These are phyloP conservation scores for Ganaspis sp. DNA, from an alignment of 1,140 invertebrate genomes.

Conservation along the genomic window DNA sequence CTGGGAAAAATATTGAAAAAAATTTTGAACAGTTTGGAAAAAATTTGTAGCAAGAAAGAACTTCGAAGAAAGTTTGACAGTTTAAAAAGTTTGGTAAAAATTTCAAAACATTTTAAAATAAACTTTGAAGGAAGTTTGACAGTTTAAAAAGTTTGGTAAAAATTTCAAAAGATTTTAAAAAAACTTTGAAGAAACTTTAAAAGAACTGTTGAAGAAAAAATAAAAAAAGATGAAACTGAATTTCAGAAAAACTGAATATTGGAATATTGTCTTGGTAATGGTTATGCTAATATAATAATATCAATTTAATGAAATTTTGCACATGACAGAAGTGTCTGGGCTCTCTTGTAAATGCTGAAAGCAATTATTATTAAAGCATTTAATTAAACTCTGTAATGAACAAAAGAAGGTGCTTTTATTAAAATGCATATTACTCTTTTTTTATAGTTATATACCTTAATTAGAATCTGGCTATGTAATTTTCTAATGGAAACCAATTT, in stretches of 20 bases:
- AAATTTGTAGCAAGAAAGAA: too few species aligned
- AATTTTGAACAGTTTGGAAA: too few species aligned
- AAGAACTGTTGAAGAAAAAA: too few species aligned
- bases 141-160: too few species aligned
- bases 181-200: too few species aligned
- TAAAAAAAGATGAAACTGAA: not conserved
- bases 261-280: not conserved
- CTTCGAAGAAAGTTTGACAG: too few species aligned
- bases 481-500: not conserved
- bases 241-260: not conserved
- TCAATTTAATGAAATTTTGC: conserved; percentile 2
- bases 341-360: not conserved
- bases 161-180: too few species aligned
- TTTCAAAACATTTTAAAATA: too few species aligned
- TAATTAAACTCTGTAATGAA: conserved; percentile 11
- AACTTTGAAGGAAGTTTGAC: too few species aligned
- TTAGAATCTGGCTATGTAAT: not conserved
- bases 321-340: not conserved
- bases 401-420: not conserved
- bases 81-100: too few species aligned
- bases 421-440: conserved; percentile 13
- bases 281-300: not conserved
- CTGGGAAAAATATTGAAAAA: too few species aligned
- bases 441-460: not conserved
- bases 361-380: conserved; percentile 1